A percentile compares a stretch with the other conserved stretches of the same genome.
Conservation (phyloP, 2,888 invertebrate genomes). For the Malachius bipustulatus region DNA sequence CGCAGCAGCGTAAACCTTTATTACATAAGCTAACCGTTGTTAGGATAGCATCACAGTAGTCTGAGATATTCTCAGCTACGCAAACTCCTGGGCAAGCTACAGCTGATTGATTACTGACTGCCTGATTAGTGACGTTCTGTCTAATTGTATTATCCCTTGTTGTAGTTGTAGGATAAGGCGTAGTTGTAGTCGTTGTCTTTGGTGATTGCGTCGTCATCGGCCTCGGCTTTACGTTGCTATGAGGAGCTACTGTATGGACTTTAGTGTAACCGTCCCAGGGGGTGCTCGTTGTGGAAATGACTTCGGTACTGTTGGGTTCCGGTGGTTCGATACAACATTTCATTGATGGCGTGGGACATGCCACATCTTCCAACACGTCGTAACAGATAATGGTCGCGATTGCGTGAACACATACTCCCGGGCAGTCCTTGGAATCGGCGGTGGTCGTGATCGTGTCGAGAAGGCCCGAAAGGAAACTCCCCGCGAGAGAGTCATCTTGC, state of each 20-base stretch:
- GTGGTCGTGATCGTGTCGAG: slow-evolving; percentile 77
- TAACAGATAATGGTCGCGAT: slow-evolving; percentile 77
- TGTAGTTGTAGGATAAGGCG: slow-evolving; percentile 27
- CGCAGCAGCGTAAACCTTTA: slow-evolving; percentile 67
- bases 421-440: slow-evolving; percentile 74
- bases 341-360: slow-evolving; percentile 70
- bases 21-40: slow-evolving; percentile 62
- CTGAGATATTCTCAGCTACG: slow-evolving; percentile 66
- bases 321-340: slow-evolving; percentile 73
- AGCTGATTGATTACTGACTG: slow-evolving; percentile 8
- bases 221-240: slow-evolving; percentile 10
- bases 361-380: slow-evolving; percentile 70
- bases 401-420: slow-evolving; percentile 79
- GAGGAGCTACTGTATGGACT: slow-evolving; percentile 9
- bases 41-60: slow-evolving; percentile 78
- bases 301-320: slow-evolving; percentile 42
- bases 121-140: not conserved
- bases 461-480: slow-evolving; percentile 75
- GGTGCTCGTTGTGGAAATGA: slow-evolving; percentile 13
- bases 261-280: too few relatives aligned
- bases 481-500: slow-evolving; percentile 69
- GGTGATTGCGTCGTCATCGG: slow-evolving; percentile 24
- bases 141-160: slow-evolving; percentile 19
- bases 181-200: slow-evolving; percentile 28
- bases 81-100: slow-evolving; percentile 66